Evolutionary conservation across 2,888 invertebrate species (phyloP), one percentile per base, ranked within the genome.

Genomic region (Eilema caniola): DNA sequence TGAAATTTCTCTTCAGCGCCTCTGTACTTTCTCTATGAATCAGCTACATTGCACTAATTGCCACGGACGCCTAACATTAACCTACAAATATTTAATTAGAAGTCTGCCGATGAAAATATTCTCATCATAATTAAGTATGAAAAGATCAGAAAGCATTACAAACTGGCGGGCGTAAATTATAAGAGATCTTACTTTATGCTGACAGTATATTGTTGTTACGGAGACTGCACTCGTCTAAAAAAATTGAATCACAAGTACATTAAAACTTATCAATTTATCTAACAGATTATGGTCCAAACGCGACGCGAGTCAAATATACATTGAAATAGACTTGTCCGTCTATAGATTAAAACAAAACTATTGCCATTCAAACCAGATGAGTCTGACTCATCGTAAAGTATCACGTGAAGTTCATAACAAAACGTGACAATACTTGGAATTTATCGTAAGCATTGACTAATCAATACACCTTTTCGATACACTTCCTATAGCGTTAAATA

Each of bases 21-120:
- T 77, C 83, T 71, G 83, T 84, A 88, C 92, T 92, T 91, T 92
- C 92, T 90, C 91, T 88, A 86, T 89, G 89, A 90, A 85, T 87
- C 83, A 80, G 85, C 89, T 85, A 85, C 87, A 89, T 88, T 86
- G 85, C 87, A 84, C 87, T 89, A 88, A 89, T 90, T 91, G 83
- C 86, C 75, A 71, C 83, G 78, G 86, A 84, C 86, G 78, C 71
- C 85, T 83, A 85, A 89, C 86, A 88, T 90, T 91, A 89, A 89
- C 90, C 90, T 83, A 86, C 85, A 88, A 88, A 85, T 86, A 81
- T 85, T 88, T 90, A 90, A 90, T 90, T 89, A 87, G 82, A 86
- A 83, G 79, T 82, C 78, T 79, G 81, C 83, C 77, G 84, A 80
- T 85, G 83, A 81, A 82, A 80, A 83, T 85, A 84, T 84, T 84